Conservation (phyloP, 2,113 vertebrate species). For the Gopherus flavomarginatus region DNA sequence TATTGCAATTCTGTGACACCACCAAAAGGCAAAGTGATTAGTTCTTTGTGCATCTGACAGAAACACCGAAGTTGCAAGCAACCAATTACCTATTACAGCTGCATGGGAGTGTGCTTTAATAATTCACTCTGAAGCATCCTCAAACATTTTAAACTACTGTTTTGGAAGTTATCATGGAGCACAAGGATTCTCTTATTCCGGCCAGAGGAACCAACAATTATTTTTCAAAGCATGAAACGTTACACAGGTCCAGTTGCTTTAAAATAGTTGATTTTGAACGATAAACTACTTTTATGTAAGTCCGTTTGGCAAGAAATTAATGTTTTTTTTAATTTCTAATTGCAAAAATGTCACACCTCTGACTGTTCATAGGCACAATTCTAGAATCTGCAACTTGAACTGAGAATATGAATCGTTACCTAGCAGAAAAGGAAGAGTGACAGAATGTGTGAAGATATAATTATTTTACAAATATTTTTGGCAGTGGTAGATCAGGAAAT, state of each 20-base stretch:
- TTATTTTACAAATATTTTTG: not conserved
- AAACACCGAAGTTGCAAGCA: not conserved
- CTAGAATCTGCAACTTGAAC: not conserved
- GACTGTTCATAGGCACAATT: not conserved
- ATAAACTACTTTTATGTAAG: not conserved
- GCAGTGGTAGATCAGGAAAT: no score
- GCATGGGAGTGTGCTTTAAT: not conserved
- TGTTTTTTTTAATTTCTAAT: not conserved
- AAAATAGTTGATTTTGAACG: not conserved
- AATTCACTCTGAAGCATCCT: not conserved
- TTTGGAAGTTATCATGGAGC: no score
- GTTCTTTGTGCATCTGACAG: not conserved
- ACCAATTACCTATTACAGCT: not conserved
- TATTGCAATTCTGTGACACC: no score
- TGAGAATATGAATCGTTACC: not conserved
- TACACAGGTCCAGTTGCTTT: not conserved
- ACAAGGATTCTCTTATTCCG: not conserved
- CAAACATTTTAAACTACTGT: not conserved
- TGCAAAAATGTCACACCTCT: not conserved
- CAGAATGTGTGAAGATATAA: not conserved
- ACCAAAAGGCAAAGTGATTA: not conserved
- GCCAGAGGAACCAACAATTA: not conserved
- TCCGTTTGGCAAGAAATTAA: not conserved
- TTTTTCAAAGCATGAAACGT: accelerated
- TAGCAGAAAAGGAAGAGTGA: not conserved